These are phyloP conservation scores for Cataglyphis altisquamis DNA, from an alignment of 2,888 invertebrate species.

Conservation along the genomic window DNA sequence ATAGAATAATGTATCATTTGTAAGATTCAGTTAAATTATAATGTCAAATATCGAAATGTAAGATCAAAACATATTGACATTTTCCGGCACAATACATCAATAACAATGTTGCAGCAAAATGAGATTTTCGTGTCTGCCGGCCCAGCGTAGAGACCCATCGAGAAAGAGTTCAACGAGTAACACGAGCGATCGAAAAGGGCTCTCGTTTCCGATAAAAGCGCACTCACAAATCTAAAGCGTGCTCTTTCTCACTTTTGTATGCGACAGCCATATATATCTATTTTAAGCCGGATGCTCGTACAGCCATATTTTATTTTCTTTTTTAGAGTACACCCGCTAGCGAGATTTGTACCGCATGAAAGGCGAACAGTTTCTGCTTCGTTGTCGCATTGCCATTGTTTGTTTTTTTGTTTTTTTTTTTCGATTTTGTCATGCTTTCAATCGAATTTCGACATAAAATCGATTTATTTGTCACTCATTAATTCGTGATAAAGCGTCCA, in stretches of 20 bases:
- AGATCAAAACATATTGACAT: neutral
- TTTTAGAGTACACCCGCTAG: neutral
- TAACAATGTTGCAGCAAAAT: neutral
- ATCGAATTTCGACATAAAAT: constrained; percentile 19
- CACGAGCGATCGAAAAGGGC: neutral
- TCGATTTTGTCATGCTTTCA: neutral
- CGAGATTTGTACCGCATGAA: neutral
- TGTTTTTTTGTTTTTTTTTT: neutral
- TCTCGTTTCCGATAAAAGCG: constrained; percentile 27
- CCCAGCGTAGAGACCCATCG: neutral
- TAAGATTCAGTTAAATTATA: neutral
- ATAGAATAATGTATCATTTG: neutral
- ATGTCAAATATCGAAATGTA: neutral
- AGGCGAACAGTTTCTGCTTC: neutral
- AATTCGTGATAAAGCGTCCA: constrained; percentile 1
- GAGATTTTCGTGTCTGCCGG: constrained; percentile 14
- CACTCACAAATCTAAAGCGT: constrained; percentile 4
- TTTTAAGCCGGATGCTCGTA: constrained; percentile 23
- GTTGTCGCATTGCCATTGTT: neutral
- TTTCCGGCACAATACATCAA: neutral
- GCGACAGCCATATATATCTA: constrained; percentile 11
- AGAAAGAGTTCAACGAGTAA: neutral
- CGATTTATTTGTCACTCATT: constrained; percentile 15
- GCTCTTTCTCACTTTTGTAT: constrained; percentile 13
- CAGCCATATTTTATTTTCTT: constrained; percentile 8